Base-by-base conservation (phyloP, 2,888 invertebrate species). In the Proisotoma minuta region DNA sequence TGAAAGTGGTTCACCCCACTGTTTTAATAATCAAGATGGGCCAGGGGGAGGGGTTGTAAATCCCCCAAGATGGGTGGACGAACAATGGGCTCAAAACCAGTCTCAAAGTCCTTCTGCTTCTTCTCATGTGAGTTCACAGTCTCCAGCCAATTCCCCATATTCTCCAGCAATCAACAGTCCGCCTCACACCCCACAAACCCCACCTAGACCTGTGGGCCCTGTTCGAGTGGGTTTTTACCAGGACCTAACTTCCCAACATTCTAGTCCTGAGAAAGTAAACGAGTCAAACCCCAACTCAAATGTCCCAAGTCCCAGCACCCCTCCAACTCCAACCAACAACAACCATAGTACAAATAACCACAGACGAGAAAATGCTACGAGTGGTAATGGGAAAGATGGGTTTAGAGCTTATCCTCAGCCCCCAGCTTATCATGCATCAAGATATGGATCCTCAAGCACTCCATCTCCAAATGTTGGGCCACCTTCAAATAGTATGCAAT, bases 221-320 rank as follows among this genome's bases (percentile, higher is more conserved):
- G 87, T 91, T 3, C 83, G 91, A 71, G 91, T 90, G 34, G 91
- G 91, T 2, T 92, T 92, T 77, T 91, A 92, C 78, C 91, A 92
- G 77, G 91, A 91, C 73, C 66, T 69, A 15, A 88, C 87, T 24
- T 73, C 74, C 10, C 74, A 75, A 59, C 72, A 74, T 60, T 71
- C 71, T 58, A 75, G 75, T 62, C 75, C 75, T 5, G 75, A 75
- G 18, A 75, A 75, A 53, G 52, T 63, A 12, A 68, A 63, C 20
- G 71, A 71, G 24, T 29, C 60, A 3, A 59, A 63, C 53, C 29
- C 53, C 5, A 53, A 59, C 53, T 66, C 69, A 26, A 63, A 65
- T 58, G 68, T 66, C 1, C 68, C 60, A 39, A 63, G 60, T 18
- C 60, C 71, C 3, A 71, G 68, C 53, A 71, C 71, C 1, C 61